Base-by-base conservation (phyloP, 64 coral and sea anemone genomes). In the Montipora sp. region DNA sequence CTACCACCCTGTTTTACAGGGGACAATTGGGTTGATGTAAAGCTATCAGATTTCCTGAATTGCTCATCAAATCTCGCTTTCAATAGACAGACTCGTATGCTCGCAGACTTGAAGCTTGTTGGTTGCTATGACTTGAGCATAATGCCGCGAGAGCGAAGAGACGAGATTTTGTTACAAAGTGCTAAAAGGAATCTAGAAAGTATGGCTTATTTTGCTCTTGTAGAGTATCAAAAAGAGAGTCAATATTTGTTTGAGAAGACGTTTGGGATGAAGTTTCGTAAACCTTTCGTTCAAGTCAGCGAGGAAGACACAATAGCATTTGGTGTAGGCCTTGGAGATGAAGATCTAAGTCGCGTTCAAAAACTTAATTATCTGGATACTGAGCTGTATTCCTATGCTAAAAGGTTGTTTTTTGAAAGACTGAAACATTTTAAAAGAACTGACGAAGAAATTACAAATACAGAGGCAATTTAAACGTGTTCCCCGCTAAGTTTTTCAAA, bases 161-260 rank as follows among this genome's bases (percentile, higher is more conserved):
- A 92, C 5, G 87, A 89, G 80, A 91, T 92, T 19, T 89, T 96
- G 73, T 77, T 99, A 3, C 51, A 92, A 89, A 99, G 97, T 89
- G 97, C 94, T 1, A 99, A 82, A 51, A 82, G 47, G 65, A 99
- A 96, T 76, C 92, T 99, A 15, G 79, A 85, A 65, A 93, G 77
- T 20, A 94, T 99, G 97, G 88, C 97, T 51, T 99, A 96, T 94
- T 99, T 99, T 87, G 97, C 94, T 47, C 89, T 99, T 16, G 68
- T 95, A 19, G 97, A 99, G 88, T 94, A 96, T 77, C 94, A 99
- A 50, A 94, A 75, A 8, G 94, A 98, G 75, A 98, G 92, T 90
- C 94, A 98, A 65, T 98, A 96, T 63, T 96, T 98, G 74, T 98
- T 98, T 83, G 94, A 96, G 51, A 96, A 91, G 77, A 98, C 97